Base-by-base conservation (phyloP, 2,888 invertebrate species). In the Clostera curtula region DNA sequence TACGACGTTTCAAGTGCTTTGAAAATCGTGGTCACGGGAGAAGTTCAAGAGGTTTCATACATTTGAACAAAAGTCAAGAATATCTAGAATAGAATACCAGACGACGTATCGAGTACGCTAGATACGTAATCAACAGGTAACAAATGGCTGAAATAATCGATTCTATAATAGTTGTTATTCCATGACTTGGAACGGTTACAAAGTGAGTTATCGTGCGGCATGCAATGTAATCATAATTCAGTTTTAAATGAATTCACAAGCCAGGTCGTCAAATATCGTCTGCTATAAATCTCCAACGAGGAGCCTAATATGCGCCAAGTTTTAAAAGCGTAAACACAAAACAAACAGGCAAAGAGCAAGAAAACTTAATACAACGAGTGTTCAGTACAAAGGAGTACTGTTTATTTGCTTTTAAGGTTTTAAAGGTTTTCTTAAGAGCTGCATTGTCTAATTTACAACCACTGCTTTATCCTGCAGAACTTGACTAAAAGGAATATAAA, bases 181-280 rank as follows among this genome's bases (percentile, higher is more conserved):
- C 52, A 55, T 58, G 55, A 50, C 51, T 47, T 36, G 37, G 37
- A 45, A 55, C 52, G 49, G 53, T 61, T 49, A 52, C 48, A 37
- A 51, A 51, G 47, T 49, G 47, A 48, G 43, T 43, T 50, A 46
- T 48, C 52, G 56, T 52, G 47, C 44, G 47, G 49, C 57, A 58
- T 59, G 61, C 56, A 47, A 57, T 46, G 35, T 41, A 36, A 47
- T 44, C 57, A 57, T 60, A 57, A 52, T 47, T 53, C 49, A 51
- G 43, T 45, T 49, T n/a, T 35, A 43, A 56, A 49, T 47, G 42
- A 43, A 46, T 47, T 41, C 48, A 43, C 48, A 43, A 43, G 32
- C 37, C 21, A 29, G 40, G 37, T 41, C 43, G 38, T 45, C 41
- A 43, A 49, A 55, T 42, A 45, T 47, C 34, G 36, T 40, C 34